Percentiles rank a stretch among this genome's conserved stretches.
Conservation (phyloP, 2,888 invertebrate genomes). For the Linnaemya tessellans region DNA sequence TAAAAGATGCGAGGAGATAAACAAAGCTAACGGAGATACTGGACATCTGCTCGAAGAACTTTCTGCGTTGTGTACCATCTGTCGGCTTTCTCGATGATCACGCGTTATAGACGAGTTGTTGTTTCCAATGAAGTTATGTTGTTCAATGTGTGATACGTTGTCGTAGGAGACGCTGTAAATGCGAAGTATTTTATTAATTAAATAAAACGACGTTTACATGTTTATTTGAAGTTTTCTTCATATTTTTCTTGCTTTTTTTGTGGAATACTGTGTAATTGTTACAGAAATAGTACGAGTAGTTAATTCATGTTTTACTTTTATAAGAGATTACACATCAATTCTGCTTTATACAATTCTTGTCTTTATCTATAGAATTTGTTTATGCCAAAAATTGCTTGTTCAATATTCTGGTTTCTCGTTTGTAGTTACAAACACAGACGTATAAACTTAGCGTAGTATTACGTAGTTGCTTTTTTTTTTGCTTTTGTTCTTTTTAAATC, state of each 20-base stretch:
- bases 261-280: slow-evolving; percentile 72
- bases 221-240: slow-evolving; percentile 55
- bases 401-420: slow-evolving; percentile 36
- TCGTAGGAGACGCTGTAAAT: slow-evolving; percentile 62
- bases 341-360: slow-evolving; percentile 30
- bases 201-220: slow-evolving; percentile 68
- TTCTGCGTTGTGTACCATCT: neutral
- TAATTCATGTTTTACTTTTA: slow-evolving; percentile 54
- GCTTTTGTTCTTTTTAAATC: slow-evolving; percentile 7
- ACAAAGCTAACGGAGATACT: neutral
- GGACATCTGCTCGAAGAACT: neutral
- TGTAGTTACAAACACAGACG: slow-evolving; percentile 49
- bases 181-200: slow-evolving; percentile 60
- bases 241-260: slow-evolving; percentile 64
- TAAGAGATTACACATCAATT: slow-evolving; percentile 67
- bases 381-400: slow-evolving; percentile 48
- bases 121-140: too few relatives aligned
- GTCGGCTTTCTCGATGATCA: neutral
- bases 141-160: neutral
- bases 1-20: slow-evolving; percentile 18
- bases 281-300: slow-evolving; percentile 70
- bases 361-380: slow-evolving; percentile 7
- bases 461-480: slow-evolving; percentile 55
- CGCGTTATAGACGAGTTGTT: neutral
- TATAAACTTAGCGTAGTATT: slow-evolving; percentile 72